Conservation (phyloP, 2,797 vertebrate genomes). For the Selene dorsalis region DNA sequence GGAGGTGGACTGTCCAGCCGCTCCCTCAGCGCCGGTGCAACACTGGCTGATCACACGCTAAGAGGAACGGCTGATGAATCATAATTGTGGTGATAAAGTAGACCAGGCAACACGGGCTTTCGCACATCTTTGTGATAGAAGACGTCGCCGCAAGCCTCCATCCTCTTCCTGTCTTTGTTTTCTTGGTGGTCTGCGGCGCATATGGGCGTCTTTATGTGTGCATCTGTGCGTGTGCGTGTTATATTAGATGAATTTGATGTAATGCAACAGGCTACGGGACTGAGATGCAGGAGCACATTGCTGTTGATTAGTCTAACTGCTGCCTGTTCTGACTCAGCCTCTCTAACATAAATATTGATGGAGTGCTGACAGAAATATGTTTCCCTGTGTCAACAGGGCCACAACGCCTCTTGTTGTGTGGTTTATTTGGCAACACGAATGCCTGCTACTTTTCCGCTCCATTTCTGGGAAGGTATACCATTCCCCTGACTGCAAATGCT, state of each 20-base stretch:
- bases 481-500: slow-evolving; percentile 48
- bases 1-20: slow-evolving; percentile 54
- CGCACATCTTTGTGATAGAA: slow-evolving; percentile 33
- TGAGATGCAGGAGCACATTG: slow-evolving; percentile 61
- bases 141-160: slow-evolving; percentile 24
- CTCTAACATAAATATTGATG: slow-evolving; percentile 81
- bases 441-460: slow-evolving; percentile 43
- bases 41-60: slow-evolving; percentile 61
- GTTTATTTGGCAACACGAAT: slow-evolving; percentile 66
- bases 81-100: slow-evolving; percentile 75
- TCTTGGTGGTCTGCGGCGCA: neutral
- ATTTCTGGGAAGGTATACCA: slow-evolving; percentile 29
- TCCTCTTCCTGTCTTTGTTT: slow-evolving; percentile 56
- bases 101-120: slow-evolving; percentile 40
- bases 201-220: slow-evolving; percentile 7
- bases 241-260: slow-evolving; percentile 45
- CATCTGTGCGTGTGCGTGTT: slow-evolving; percentile 1
- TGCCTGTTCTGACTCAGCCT: slow-evolving; percentile 63
- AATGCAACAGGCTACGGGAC: slow-evolving; percentile 45
- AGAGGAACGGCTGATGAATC: slow-evolving; percentile 78
- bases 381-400: slow-evolving; percentile 75
- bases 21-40: slow-evolving; percentile 36
- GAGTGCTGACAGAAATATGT: slow-evolving; percentile 80
- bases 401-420: slow-evolving; percentile 58
- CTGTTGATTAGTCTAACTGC: slow-evolving; percentile 79